These are phyloP conservation scores for Promerops cafer DNA, from an alignment of 2,113 vertebrate genomes.

Conservation along the genomic window DNA sequence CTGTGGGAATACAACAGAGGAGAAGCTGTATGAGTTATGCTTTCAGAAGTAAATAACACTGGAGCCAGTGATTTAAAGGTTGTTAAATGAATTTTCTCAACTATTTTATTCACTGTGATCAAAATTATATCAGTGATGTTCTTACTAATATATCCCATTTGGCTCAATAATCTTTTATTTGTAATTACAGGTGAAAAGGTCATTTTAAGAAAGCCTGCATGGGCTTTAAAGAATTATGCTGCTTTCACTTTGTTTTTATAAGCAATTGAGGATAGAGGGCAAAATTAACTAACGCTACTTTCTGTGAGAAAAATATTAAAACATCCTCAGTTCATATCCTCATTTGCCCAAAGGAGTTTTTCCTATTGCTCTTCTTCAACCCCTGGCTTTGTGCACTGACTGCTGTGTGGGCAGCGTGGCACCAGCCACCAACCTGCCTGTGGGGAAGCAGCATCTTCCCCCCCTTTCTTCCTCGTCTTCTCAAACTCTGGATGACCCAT, in stretches of 20 bases:
- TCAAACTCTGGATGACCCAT: constrained; percentile 69
- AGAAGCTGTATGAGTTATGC: constrained; percentile 16
- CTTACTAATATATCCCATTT: constrained; percentile 54
- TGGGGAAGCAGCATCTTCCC: neutral
- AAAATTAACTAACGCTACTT: constrained; percentile 22
- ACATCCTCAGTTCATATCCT: neutral
- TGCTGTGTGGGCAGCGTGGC: fast-evolving
- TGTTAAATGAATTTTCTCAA: constrained; percentile 45
- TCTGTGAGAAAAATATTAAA: constrained; percentile 25
- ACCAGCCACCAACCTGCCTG: neutral
- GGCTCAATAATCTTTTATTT: constrained; percentile 56
- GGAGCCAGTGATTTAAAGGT: constrained; percentile 36
- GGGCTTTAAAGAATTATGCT: constrained; percentile 33
- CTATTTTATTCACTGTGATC: constrained; percentile 39
- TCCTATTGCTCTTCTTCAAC: neutral
- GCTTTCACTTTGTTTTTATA: constrained; percentile 40
- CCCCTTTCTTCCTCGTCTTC: constrained; percentile 27
- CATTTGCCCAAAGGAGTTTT: neutral
- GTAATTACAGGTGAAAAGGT: constrained; percentile 53
- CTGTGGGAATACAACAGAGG: constrained; percentile 24
- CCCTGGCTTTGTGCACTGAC: neutral
- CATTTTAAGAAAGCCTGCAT: constrained; percentile 31
- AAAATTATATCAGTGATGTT: constrained; percentile 54
- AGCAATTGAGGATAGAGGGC: constrained; percentile 10
- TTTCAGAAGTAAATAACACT: constrained; percentile 37